Percentiles rank a stretch among this genome's conserved stretches.
Conservation (phyloP, 2,113 vertebrate species). For the Melanostigma gelatinosum region DNA sequence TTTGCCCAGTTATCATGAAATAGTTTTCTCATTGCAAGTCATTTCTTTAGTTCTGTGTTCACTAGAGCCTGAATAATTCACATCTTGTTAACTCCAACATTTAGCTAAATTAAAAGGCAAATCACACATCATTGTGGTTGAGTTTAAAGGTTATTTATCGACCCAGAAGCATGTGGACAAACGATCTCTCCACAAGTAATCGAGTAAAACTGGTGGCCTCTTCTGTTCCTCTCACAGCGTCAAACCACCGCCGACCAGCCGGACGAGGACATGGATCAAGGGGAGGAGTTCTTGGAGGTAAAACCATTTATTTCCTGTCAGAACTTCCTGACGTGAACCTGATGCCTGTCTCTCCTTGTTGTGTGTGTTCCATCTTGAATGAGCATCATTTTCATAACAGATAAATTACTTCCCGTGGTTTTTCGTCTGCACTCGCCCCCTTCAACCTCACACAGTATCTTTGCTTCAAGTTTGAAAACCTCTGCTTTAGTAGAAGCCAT, state of each 20-base stretch:
- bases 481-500: background rate
- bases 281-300: constrained; percentile 74
- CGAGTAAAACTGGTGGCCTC: background rate
- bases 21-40: background rate
- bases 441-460: background rate
- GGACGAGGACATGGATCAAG: constrained; percentile 44
- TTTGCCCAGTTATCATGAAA: background rate
- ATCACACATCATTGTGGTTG: background rate
- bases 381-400: background rate
- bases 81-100: background rate
- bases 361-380: background rate
- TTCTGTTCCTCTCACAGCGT: constrained; percentile 49
- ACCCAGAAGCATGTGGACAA: background rate
- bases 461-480: background rate
- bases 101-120: background rate
- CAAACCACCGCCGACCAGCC: constrained; percentile 21
- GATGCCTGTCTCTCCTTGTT: background rate
- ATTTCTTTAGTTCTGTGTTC: background rate
- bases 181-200: background rate
- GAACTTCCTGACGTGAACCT: background rate
- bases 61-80: background rate
- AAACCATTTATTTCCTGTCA: background rate
- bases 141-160: background rate
- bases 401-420: background rate
- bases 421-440: background rate